Base-by-base conservation (phyloP, 2,888 invertebrate species). In the Andrena bucephala region DNA sequence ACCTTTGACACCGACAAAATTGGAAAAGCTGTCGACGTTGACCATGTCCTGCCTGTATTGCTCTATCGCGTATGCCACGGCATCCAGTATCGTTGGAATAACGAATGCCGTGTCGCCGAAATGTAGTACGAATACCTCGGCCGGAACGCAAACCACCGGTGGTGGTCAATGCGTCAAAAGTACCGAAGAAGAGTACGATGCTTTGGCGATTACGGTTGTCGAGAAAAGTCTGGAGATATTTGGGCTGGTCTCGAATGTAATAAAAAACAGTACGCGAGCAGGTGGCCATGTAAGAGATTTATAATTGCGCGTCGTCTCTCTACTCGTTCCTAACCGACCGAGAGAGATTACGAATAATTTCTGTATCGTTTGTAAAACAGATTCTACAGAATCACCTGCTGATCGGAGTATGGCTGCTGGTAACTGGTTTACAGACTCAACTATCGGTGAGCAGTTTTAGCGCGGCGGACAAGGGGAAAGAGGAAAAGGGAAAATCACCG, bases 211-310 rank as follows among this genome's bases (percentile, higher is more conserved):
- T 1, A 96, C 96, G 4, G 95, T 99, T 82, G 98, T 99, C 0
- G 98, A 98, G 93, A 98, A 98, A 93, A 97, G 98, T 36, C 95
- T 99, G 82, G 97, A 98, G 93, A 96, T 98, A 89, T 98, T 97
- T 94, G 97, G 96, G 87, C 96, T 96, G 87, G 96, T 98, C 79
- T 97, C 97, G 2, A 96, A 96, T 85, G 96, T 97, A 52, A 97
- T 98, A 89, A 97, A 97, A 92, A 96, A 96, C 72, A 98, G 98
- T 4, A 98, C 98, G 0, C 95, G 98, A 88, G 97, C 98, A 67
- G 98, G 98, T 68, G 98, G 98, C 84, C 97, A 97, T 94, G 97
- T 97, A 94, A 96, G 96, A 84, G 60, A 50, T 67, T 24, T 59
- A 59, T 33, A 42, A 16, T 42, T 42, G 16, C 42, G 42, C 16